Evolutionary conservation across 2,113 vertebrate genomes (phyloP), one percentile per base, ranked within the genome.

Genomic region (Acinonyx jubatus): DNA sequence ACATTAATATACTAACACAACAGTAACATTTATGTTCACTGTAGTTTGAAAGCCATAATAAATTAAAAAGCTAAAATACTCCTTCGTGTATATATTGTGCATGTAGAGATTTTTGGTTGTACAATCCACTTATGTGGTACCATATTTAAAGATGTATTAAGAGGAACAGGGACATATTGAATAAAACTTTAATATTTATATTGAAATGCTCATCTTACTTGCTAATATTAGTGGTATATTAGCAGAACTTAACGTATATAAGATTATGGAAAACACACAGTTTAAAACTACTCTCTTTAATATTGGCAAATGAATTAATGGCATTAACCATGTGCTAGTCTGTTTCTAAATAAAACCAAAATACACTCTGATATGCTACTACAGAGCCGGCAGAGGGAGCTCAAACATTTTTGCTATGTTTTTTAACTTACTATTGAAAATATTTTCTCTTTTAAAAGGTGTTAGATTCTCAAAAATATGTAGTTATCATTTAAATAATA

Each of bases 331-430:
- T 14, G 10, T 78, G 48, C 27, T 31, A 38, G 9, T 86, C 87
- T 89, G 27, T 78, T 92, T 92, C 45, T 61, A 57, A 31, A 52
- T 33, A 74, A 95, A 94, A 91, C 66, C 76, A 93, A 89, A 91
- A 38, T 85, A 79, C 3, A 73, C 5, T 91, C 76, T 94, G 63
- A 81, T 92, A 48, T 97, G 52, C 13, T 94, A 36, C 95, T 79
- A 23, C 27, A 36, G n/a, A 89, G 7, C 99, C 99, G 98, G 98
- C 74, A 99, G 99, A 98, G 99, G 99, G 99, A 98, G 98, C 98
- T 96, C 98, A 97, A 93, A 92, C 74, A 76, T 94, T 96, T 81
- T 68, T 4, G 0, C 85, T 98, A 41, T 74, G 69, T 29, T 92
- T 91, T 95, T 84, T 93, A 96, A 88, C 21, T 88, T 66, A 61